Percentiles rank a stretch among this genome's conserved stretches.
These are phyloP conservation scores for Philhelius pedissequus DNA, from an alignment of 2,888 invertebrate genomes.

Conservation along the genomic window DNA sequence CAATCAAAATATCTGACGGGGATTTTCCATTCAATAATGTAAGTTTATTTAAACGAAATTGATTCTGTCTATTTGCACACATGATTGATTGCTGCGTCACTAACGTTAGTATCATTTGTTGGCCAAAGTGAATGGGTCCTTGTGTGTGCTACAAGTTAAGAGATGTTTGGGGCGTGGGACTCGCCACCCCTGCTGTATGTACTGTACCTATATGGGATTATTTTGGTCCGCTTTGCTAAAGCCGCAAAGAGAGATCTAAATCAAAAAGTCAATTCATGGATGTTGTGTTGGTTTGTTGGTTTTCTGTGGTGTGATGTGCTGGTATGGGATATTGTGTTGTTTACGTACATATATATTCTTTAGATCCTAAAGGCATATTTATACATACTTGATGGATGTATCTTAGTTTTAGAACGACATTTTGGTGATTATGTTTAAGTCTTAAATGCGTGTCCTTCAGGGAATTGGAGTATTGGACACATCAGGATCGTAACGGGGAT, in stretches of 20 bases:
- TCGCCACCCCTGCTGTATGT: background rate
- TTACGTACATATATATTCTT: background rate
- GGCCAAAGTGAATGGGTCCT: conserved; percentile 8
- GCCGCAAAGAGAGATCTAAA: conserved; percentile 43
- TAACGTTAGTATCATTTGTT: conserved; percentile 21
- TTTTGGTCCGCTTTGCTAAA: conserved; percentile 20
- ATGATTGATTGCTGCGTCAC: conserved; percentile 60
- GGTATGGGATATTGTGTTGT: background rate
- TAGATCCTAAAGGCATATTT: conserved; percentile 42
- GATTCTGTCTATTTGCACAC: conserved; percentile 68
- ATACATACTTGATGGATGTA: conserved; percentile 56
- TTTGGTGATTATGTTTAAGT: conserved; percentile 42
- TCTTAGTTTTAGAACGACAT: conserved; percentile 45
- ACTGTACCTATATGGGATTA: conserved; percentile 29
- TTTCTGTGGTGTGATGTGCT: background rate
- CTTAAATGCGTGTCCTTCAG: conserved; percentile 4
- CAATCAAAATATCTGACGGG: conserved; percentile 67
- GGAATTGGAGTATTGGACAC: conserved; percentile 11
- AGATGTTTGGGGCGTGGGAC: background rate
- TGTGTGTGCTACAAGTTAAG: background rate
- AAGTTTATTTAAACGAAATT: conserved; percentile 69
- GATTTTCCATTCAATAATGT: conserved; percentile 69
- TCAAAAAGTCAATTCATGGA: conserved; percentile 60
- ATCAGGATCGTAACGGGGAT: background rate
- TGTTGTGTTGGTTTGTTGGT: conserved; percentile 16